Evolutionary conservation across 2,888 invertebrate genomes (phyloP).

Genomic region (Hylaea fasciaria): DNA sequence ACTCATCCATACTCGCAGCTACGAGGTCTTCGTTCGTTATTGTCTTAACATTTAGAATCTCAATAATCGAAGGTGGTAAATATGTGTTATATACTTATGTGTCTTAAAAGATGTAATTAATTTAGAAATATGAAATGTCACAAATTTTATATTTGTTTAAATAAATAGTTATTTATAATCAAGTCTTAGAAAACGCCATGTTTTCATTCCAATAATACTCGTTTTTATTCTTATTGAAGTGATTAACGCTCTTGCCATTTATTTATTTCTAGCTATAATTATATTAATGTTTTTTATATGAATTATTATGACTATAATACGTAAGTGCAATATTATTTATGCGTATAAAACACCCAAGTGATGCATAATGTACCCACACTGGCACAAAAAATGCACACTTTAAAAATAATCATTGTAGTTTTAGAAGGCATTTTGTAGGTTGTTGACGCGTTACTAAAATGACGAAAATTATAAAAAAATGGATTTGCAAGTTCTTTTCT

Average conservation of each 20-base stretch:
- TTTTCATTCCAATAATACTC: conserved; percentile 68
- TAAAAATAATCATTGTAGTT: conserved; percentile 24
- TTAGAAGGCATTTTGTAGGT: conserved; percentile 25
- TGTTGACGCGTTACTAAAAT: conserved; percentile 18
- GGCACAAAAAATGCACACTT: conserved; percentile 52
- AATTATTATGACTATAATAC: conserved; percentile 52
- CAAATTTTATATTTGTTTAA: background rate
- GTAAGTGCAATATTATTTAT: conserved; percentile 60
- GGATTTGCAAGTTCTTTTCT: background rate
- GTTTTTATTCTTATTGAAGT: conserved; percentile 47
- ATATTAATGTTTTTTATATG: conserved; percentile 27
- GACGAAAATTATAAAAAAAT: background rate
- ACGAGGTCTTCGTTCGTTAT: too few relatives aligned
- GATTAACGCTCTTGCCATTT: conserved; percentile 41
- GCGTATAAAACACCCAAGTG: conserved; percentile 31
- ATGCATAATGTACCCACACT: conserved; percentile 42
- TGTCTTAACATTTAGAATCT: too few relatives aligned
- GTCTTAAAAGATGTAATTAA: too few relatives aligned
- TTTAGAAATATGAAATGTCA: background rate
- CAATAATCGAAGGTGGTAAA: too few relatives aligned
- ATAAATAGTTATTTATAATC: background rate
- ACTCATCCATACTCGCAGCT: too few relatives aligned
- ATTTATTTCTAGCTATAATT: conserved; percentile 54
- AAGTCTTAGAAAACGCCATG: too few relatives aligned
- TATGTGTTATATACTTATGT: too few relatives aligned